These are phyloP conservation scores for Himantopus leucocephalus DNA, from an alignment of 2,113 vertebrate genomes.

Conservation along the genomic window DNA sequence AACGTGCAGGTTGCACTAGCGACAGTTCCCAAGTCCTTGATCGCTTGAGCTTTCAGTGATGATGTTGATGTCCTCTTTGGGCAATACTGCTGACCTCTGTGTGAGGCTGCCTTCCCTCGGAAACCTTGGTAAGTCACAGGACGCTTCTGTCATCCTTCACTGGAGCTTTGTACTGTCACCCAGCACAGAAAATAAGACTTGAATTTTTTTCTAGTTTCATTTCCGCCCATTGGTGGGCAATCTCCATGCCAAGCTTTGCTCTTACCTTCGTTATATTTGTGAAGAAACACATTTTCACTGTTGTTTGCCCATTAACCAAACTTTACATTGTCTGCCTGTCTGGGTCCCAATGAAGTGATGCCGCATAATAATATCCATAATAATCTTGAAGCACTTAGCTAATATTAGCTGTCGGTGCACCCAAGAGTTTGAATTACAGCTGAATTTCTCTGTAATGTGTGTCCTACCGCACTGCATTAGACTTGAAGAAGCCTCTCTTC, in stretches of 20 bases:
- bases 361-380: not conserved
- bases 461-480: not conserved
- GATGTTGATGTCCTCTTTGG: not conserved
- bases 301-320: not conserved
- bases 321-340: not conserved
- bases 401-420: not conserved
- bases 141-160: not conserved
- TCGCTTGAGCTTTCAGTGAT: not conserved
- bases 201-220: not conserved
- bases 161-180: not conserved
- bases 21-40: not conserved
- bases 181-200: not conserved
- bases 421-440: not conserved
- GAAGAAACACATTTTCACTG: not conserved
- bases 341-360: not conserved
- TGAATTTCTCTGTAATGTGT: not conserved
- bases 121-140: not conserved
- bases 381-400: not conserved
- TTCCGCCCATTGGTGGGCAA: not conserved
- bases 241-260: not conserved
- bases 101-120: not conserved
- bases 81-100: not conserved
- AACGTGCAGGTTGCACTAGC: accelerated
- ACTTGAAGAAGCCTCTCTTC: not conserved
- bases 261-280: not conserved